phyloP scores from a whole-genome alignment of 2,888 invertebrate genomes.

The Azorinus chamasolen region DNA sequence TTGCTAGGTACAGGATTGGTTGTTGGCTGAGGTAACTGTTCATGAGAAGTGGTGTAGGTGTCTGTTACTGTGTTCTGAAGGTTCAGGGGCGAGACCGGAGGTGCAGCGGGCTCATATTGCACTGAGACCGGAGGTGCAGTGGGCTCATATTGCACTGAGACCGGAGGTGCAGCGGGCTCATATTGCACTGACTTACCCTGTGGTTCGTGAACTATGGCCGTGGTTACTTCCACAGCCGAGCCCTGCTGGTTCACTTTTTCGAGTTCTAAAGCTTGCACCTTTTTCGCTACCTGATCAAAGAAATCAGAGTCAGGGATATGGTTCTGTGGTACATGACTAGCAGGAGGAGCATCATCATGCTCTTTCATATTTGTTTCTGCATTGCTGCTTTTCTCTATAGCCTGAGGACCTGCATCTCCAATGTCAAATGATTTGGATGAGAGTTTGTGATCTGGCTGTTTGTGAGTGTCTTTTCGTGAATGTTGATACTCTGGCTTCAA shows the following conservation, averaged over 20 bases:
- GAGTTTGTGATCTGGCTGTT: background rate
- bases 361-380: background rate
- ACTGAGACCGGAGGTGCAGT: constrained; percentile 43
- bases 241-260: background rate
- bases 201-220: background rate
- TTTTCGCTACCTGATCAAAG: constrained; percentile 57
- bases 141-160: too few species aligned
- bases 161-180: constrained; percentile 22
- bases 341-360: background rate
- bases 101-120: background rate
- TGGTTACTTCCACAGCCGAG: background rate
- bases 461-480: background rate
- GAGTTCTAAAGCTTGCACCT: constrained; percentile 21
- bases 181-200: constrained; percentile 9
- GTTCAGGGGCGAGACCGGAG: constrained; percentile 54
- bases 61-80: constrained; percentile 36
- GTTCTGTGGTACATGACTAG: constrained; percentile 1
- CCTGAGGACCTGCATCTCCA: too few species aligned
- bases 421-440: background rate
- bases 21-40: too few species aligned
- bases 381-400: background rate
- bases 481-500: constrained; percentile 46
- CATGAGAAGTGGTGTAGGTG: too few species aligned
- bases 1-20: background rate
- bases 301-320: constrained; percentile 37